Evolutionary conservation across 2,888 invertebrate genomes (phyloP).

Genomic region (Lottia gigantea): DNA sequence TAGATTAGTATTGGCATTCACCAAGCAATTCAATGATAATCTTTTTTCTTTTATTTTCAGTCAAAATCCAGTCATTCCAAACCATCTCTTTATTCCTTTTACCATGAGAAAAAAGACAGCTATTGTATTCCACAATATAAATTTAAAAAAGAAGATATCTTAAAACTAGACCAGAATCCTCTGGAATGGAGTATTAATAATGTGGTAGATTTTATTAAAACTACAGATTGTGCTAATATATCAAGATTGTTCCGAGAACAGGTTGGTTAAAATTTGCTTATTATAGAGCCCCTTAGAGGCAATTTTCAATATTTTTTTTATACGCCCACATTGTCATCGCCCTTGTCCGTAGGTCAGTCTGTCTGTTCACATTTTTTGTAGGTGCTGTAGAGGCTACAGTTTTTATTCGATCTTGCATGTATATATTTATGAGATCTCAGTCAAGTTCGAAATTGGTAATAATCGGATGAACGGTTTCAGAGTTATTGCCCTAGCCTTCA

Average conservation of each 20-base stretch:
- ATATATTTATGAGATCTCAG: too few relatives aligned
- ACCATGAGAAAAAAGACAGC: not conserved
- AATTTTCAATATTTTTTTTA: not conserved
- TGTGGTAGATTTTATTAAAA: slow-evolving; percentile 76
- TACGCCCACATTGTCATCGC: not conserved
- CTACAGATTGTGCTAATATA: slow-evolving; percentile 77
- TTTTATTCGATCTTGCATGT: not conserved
- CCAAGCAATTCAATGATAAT: too few relatives aligned
- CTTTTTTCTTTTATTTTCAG: not conserved
- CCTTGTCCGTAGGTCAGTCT: too few relatives aligned
- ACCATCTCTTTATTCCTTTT: slow-evolving; percentile 1
- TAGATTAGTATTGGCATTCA: too few relatives aligned
- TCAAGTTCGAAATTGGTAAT: not conserved
- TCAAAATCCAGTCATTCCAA: not conserved
- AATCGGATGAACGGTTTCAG: too few relatives aligned
- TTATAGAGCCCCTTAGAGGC: not conserved
- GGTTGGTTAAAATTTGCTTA: slow-evolving; percentile 54
- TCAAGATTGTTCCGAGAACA: slow-evolving; percentile 77
- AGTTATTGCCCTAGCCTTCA: too few relatives aligned
- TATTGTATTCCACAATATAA: slow-evolving; percentile 1
- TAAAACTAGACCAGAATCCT: slow-evolving; percentile 69
- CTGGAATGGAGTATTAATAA: slow-evolving; percentile 78
- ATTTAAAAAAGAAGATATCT: slow-evolving; percentile 34
- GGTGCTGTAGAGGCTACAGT: not conserved
- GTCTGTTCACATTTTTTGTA: not conserved